Evolutionary conservation across 1,140 invertebrate species (phyloP).

Genomic region (Drosophila watanabei): DNA sequence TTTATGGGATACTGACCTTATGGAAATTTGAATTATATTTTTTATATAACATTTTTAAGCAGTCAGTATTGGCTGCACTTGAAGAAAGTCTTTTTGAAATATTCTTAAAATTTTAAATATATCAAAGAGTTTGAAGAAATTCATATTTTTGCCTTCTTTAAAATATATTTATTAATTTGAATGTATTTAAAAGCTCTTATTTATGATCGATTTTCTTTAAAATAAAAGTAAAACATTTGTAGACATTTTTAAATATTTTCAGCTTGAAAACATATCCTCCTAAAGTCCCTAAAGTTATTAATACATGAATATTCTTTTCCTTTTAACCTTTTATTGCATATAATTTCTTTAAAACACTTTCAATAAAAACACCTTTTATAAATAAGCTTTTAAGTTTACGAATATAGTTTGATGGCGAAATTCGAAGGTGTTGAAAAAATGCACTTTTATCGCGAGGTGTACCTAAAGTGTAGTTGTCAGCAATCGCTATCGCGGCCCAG

Average conservation of each 20-base stretch:
- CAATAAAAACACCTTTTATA: not conserved
- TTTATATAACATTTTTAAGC: not conserved
- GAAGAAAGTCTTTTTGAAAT: not conserved
- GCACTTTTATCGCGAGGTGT: conserved; percentile 18
- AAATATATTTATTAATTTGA: not conserved
- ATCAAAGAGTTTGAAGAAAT: no score
- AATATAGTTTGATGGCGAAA: conserved; percentile 1
- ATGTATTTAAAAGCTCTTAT: not conserved
- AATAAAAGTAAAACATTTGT: not conserved
- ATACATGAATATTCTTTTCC: no score
- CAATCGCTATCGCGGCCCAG: conserved; percentile 53
- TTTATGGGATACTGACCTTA: conserved; percentile 48
- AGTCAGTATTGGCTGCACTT: not conserved
- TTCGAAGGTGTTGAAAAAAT: conserved; percentile 7
- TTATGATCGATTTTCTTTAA: not conserved
- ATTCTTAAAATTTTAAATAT: not conserved
- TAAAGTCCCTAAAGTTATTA: no score
- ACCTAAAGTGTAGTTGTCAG: conserved; percentile 12
- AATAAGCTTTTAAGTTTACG: not conserved
- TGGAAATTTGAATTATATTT: not conserved
- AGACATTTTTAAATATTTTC: not conserved
- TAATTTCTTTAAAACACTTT: not conserved
- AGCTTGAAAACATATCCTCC: no score
- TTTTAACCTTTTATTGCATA: not conserved
- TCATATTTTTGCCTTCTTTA: not conserved